Conservation (phyloP, 2,797 vertebrate species). For the Hemitrygon akajei region DNA sequence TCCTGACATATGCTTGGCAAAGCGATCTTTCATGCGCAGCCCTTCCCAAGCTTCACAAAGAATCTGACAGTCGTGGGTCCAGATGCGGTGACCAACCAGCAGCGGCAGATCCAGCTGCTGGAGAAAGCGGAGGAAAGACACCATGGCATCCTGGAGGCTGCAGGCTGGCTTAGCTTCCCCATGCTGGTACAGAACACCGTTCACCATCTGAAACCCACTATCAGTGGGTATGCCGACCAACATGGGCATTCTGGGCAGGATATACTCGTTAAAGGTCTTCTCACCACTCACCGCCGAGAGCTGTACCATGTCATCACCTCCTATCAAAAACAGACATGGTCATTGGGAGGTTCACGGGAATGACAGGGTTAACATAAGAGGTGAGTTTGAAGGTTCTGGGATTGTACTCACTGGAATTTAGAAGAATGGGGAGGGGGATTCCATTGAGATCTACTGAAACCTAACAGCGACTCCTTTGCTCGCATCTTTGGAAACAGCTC, state of each 20-base stretch:
- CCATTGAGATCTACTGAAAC: too few relatives aligned
- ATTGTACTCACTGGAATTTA: too few relatives aligned
- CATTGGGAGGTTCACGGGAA: too few relatives aligned
- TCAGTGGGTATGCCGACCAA: slow-evolving; percentile 38
- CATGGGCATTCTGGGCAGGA: slow-evolving; percentile 40
- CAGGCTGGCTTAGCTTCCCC: slow-evolving; percentile 37
- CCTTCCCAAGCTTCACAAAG: slow-evolving; percentile 46
- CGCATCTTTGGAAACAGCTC: too few relatives aligned
- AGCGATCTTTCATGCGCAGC: slow-evolving; percentile 41
- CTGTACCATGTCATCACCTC: slow-evolving; percentile 56
- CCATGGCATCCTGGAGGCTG: slow-evolving; percentile 44
- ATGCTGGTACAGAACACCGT: not conserved
- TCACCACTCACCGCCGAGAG: slow-evolving; percentile 52
- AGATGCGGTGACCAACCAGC: slow-evolving; percentile 55
- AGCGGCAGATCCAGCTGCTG: slow-evolving; percentile 46
- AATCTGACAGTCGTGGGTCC: slow-evolving; percentile 49
- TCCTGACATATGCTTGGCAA: slow-evolving; percentile 41
- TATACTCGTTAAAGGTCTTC: slow-evolving; percentile 48
- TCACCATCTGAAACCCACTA: slow-evolving; percentile 46
- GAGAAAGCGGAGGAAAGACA: slow-evolving; percentile 54
- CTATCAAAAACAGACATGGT: not conserved
- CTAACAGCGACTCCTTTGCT: too few relatives aligned
- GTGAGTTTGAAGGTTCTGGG: too few relatives aligned
- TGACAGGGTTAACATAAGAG: too few relatives aligned
- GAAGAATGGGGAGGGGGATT: too few relatives aligned